These are phyloP conservation scores for Entomobrya proxima DNA, from an alignment of 2,888 invertebrate genomes.

Conservation along the genomic window DNA sequence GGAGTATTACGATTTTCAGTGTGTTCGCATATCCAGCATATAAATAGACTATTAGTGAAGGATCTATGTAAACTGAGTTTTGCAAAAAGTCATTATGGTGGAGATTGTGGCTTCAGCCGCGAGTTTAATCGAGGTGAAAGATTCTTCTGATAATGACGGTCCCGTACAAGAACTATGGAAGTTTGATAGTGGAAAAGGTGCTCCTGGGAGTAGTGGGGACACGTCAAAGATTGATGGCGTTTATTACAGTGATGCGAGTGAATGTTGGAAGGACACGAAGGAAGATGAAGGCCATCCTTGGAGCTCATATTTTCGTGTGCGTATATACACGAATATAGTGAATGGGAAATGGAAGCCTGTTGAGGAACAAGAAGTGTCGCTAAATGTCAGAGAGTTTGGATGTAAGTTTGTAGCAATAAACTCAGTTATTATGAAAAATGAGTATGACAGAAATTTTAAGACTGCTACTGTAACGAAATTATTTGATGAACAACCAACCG, in stretches of 20 bases:
- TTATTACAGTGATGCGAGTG: conserved; percentile 71
- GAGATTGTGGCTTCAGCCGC: conserved; percentile 71
- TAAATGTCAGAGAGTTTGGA: conserved; percentile 73
- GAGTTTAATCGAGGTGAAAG: conserved; percentile 72
- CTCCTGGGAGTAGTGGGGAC: neutral
- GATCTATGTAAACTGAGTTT: neutral
- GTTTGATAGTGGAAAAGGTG: conserved; percentile 37
- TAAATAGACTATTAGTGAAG: neutral
- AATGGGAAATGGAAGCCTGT: conserved; percentile 70
- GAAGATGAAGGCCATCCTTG: conserved; percentile 61
- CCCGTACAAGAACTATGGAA: conserved; percentile 47
- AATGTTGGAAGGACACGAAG: conserved; percentile 57
- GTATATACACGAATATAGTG: conserved; percentile 68
- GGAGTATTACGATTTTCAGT: neutral
- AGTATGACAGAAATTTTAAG: too few species aligned
- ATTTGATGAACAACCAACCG: neutral
- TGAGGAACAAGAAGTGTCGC: conserved; percentile 74
- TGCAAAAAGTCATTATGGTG: conserved; percentile 63
- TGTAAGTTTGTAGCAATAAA: conserved; percentile 64
- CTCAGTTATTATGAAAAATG: neutral
- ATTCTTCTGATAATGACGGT: conserved; percentile 45
- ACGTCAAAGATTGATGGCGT: conserved; percentile 46
- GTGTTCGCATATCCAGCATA: neutral
- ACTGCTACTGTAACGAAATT: too few species aligned
- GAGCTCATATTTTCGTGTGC: conserved; percentile 68